Evolutionary conservation across 2,888 invertebrate genomes (phyloP).

Genomic region (Limnephilus marmoratus): DNA sequence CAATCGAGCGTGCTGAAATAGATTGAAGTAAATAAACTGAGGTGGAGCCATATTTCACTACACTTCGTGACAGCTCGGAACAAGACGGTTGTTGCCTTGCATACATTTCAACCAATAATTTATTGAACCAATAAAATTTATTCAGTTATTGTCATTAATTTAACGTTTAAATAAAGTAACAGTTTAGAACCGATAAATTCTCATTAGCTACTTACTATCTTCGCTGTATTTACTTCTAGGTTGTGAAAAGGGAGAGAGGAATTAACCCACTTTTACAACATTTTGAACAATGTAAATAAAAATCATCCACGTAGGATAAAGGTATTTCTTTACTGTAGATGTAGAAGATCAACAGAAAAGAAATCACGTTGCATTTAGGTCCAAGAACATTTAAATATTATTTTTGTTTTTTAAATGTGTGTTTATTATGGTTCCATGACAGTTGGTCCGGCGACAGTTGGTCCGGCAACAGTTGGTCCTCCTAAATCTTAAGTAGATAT

Average conservation of each 20-base stretch:
- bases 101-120: neutral
- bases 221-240: neutral
- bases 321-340: too few species aligned
- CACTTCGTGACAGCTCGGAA: conserved; percentile 3
- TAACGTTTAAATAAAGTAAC: neutral
- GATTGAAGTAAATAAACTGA: conserved; percentile 30
- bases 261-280: neutral
- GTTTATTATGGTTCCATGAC: too few species aligned
- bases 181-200: neutral
- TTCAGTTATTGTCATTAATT: neutral
- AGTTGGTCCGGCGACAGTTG: too few species aligned
- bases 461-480: too few species aligned
- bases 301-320: too few species aligned
- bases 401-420: too few species aligned
- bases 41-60: conserved; percentile 4
- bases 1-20: conserved; percentile 32
- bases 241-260: neutral
- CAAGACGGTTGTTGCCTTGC: conserved; percentile 16
- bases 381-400: too few species aligned
- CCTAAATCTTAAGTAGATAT: too few species aligned
- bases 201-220: neutral
- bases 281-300: neutral
- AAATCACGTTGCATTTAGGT: too few species aligned
- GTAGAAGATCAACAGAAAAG: too few species aligned
- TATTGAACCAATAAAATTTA: neutral